Base-by-base conservation (phyloP, 2,888 invertebrate species). In the Onchidella celtica region DNA sequence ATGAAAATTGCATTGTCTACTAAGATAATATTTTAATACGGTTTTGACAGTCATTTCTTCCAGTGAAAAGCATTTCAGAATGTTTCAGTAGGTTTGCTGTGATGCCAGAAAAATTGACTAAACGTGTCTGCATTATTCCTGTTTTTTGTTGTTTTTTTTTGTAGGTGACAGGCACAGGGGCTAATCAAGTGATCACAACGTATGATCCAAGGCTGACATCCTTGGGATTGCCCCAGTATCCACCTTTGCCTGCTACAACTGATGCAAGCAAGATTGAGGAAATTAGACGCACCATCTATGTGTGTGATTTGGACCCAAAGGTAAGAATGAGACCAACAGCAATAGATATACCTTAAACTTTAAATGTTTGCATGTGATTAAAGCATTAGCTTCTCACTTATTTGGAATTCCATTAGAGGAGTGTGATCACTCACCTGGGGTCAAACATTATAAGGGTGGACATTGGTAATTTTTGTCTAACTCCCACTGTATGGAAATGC, bases 231-330 rank as follows among this genome's bases (percentile, higher is more conserved):
- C 97, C 98, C 0, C 95, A 96, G 3, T 99, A 99, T 93, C 99
- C 99, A 6, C 96, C 89, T 83, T 90, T 90, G 86, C 93, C 91
- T 76, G 91, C 86, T 36, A 90, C 84, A 81, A 96, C 96, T 89
- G 98, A 98, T 93, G 96, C 96, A 2, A 95, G 96, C 27, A 97
- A 97, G 93, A 97, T 98, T 83, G 99, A 99, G 93, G 99, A 99
- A 94, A 98, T 99, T 36, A 95, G 99, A 36, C 95, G 99, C 85
- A 99, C 99, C 0, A 94, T 99, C 11, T 95, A 98, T 79, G 95
- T 98, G 1, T 95, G 96, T 75, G 97, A 98, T 91, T 95, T 98
- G 40, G 96, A 96, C 83, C 93, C 95, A 34, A 94, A 95, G 70
- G 81, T 74, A 68, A 47, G 14, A n/a, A n/a, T n/a, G n/a, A n/a